Base-by-base conservation (phyloP, 37 sponge, comb jelly and placozoan species). In the Lycopodina hypogea region DNA sequence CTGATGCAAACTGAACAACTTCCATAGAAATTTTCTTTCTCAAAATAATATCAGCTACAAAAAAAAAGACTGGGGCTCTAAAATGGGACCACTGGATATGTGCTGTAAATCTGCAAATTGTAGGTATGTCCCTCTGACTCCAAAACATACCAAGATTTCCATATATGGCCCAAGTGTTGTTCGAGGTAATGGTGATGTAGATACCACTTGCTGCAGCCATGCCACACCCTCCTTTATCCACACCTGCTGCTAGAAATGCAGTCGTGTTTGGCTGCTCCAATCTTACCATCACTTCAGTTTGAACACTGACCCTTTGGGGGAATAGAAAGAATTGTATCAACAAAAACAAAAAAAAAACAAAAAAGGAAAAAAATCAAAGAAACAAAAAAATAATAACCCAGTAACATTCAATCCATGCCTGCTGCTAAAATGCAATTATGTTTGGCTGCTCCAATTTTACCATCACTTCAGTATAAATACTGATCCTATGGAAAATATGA, bases 141-240 rank as follows among this genome's bases (percentile, higher is more conserved):
- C 4, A 45, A 45, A 29, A 70, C 81, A 26, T 56, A 92, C 93
- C 82, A 22, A 92, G 48, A 74, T 92, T 86, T 60, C 71, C 55
- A 8, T 85, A 75, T n/a, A 84, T 33, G 1, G 34, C 64, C 78
- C 81, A 89, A 50, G 37, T 32, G 30, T 85, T 85, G 9, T 30
- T 45, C 22, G 77, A 23, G 50, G 48, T 66, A 22, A 92, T 50
- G 86, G 86, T 80, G 75, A 88, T 72, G 74, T 83, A 84, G 61
- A 92, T 69, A 33, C 93, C 93, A 14, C 23, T 64, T 22, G 93
- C 83, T 23, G 33, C 3, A 12, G 40, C 73, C 19, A 89, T 53
- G 28, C 59, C 66, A 85, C 93, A 93, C 19, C 93, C 93, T 59
- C 90, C 93, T 12, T 24, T 6, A 28, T 51, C 37, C 14, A 93